phyloP scores from a whole-genome alignment of 2,113 vertebrate species.

The Thymallus thymallus region DNA sequence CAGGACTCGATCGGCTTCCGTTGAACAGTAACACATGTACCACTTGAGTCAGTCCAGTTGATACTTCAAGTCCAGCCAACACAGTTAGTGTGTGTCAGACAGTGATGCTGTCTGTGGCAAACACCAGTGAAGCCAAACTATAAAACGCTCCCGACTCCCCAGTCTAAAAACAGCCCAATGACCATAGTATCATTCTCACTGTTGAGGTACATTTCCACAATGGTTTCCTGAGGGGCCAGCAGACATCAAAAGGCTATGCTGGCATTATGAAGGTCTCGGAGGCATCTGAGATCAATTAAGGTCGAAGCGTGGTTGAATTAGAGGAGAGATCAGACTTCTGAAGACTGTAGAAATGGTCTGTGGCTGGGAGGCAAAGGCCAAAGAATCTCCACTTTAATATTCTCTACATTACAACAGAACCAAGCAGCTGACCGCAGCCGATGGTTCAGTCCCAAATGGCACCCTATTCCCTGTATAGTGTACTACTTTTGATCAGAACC shows the following conservation, averaged over 20 bases:
- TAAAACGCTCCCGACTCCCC: neutral
- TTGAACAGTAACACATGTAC: neutral
- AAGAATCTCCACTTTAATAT: slow-evolving; percentile 27
- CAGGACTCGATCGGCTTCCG: neutral
- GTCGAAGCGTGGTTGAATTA: slow-evolving; percentile 28
- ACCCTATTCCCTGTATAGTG: too few species aligned
- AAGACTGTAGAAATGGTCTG: slow-evolving; percentile 46
- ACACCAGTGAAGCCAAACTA: neutral
- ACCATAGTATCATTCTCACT: neutral
- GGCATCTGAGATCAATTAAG: slow-evolving; percentile 47
- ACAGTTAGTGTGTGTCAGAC: neutral
- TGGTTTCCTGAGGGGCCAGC: slow-evolving; percentile 9
- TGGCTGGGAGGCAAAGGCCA: slow-evolving; percentile 26
- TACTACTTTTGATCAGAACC: too few species aligned
- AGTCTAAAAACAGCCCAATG: neutral
- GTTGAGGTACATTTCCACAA: slow-evolving; percentile 20
- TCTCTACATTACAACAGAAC: slow-evolving; percentile 12
- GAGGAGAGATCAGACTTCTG: slow-evolving; percentile 31
- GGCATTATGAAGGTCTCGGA: slow-evolving; percentile 19
- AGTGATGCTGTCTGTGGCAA: neutral
- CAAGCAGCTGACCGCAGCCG: neutral
- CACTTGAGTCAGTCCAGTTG: neutral
- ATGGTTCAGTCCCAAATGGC: too few species aligned
- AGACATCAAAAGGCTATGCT: slow-evolving; percentile 38
- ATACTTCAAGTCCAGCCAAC: neutral